Conservation (phyloP, 2,113 vertebrate species). For the Gopherus evgoodei region DNA sequence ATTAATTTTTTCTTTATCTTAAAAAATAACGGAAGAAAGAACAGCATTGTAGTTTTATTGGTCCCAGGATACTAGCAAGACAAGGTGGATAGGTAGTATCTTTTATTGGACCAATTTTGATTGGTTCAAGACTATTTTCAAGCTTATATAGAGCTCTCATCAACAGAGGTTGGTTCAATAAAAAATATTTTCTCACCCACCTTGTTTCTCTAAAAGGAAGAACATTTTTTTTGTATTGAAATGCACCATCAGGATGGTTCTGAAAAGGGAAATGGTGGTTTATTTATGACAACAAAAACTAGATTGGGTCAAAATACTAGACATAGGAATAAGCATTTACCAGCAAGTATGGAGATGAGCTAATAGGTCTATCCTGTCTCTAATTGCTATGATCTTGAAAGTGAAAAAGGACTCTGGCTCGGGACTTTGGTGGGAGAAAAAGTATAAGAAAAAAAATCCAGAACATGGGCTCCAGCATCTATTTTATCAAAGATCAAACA, state of each 20-base stretch:
- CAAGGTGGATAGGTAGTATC: background rate
- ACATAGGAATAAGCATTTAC: background rate
- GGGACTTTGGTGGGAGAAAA: background rate
- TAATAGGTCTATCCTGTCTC: background rate
- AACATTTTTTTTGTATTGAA: rapidly evolving
- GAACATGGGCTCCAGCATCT: background rate
- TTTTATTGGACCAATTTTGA: background rate
- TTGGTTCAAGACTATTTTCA: background rate
- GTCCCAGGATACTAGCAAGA: background rate
- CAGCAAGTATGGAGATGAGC: background rate
- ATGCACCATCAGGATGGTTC: background rate
- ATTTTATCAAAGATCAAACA: constrained; percentile 5
- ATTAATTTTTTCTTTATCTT: background rate
- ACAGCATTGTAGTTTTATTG: background rate
- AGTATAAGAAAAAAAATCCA: background rate
- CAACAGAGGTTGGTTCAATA: no score
- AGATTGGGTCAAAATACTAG: background rate
- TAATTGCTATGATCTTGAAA: background rate
- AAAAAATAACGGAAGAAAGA: background rate
- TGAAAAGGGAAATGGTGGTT: background rate
- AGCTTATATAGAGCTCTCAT: no score
- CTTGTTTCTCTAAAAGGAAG: background rate
- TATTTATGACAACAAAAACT: background rate
- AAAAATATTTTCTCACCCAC: no score
- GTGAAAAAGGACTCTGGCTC: background rate